Percentiles rank a stretch among this genome's conserved stretches.
These are phyloP conservation scores for Acleris emargana DNA, from an alignment of 2,888 invertebrate species.

Conservation along the genomic window DNA sequence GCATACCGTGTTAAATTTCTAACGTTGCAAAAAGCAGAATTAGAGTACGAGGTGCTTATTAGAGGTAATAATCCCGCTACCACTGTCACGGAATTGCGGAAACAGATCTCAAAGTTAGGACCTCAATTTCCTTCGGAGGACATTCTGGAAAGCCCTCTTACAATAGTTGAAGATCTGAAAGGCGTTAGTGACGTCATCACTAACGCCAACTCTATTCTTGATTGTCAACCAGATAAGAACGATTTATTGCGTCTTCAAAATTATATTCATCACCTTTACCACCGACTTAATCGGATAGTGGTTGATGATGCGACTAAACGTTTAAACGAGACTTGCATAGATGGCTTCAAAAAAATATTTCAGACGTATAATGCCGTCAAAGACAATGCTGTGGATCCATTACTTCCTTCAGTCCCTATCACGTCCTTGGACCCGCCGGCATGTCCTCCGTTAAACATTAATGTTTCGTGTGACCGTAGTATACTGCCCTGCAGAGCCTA, in stretches of 20 bases:
- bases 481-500: too few relatives aligned
- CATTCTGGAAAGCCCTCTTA: not conserved
- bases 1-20: slow-evolving; percentile 3
- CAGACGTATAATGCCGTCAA: too few relatives aligned
- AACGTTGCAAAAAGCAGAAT: not conserved
- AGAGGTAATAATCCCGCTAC: not conserved
- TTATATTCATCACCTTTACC: too few relatives aligned
- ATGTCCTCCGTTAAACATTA: not conserved
- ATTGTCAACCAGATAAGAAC: too few relatives aligned
- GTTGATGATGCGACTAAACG: too few relatives aligned
- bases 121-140: slow-evolving; percentile 2
- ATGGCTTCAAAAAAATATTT: too few relatives aligned
- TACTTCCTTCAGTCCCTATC: too few relatives aligned
- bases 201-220: not conserved
- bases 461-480: slow-evolving; percentile 3
- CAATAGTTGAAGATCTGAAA: not conserved
- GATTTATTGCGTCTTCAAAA: too few relatives aligned
- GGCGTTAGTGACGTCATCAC: not conserved
- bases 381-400: too few relatives aligned
- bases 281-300: too few relatives aligned
- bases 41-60: not conserved
- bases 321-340: too few relatives aligned
- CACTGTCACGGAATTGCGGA: not conserved
- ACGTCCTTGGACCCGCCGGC: too few relatives aligned
- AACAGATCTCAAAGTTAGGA: slow-evolving; percentile 1